phyloP scores from a whole-genome alignment of 2,113 vertebrate genomes.

The Pelmatolapia mariae region DNA sequence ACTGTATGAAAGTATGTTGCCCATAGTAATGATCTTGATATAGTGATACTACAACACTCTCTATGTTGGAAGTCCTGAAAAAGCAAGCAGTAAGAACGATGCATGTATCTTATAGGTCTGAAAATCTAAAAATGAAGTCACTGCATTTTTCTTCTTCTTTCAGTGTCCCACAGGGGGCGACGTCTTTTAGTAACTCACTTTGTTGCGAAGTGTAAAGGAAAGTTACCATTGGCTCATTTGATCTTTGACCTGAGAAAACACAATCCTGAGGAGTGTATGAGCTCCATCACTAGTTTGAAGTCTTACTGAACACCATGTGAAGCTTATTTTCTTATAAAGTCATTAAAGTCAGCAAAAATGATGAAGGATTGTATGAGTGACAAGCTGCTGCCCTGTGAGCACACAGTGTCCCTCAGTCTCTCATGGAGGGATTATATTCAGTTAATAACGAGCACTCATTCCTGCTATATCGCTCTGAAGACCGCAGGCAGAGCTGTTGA shows the following conservation, averaged over 20 bases:
- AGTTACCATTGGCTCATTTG: rapidly evolving
- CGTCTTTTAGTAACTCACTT: neutral
- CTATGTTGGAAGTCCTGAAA: neutral
- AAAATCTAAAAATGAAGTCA: neutral
- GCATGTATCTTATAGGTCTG: neutral
- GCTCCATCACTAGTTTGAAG: neutral
- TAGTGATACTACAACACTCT: neutral
- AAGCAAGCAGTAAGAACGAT: neutral
- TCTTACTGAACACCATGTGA: neutral
- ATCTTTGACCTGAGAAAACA: neutral
- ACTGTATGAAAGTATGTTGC: neutral
- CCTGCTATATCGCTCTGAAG: neutral
- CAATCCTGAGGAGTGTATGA: neutral
- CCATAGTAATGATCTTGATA: neutral
- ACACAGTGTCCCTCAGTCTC: neutral
- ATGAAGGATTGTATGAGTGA: neutral
- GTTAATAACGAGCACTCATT: neutral
- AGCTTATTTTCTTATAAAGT: neutral
- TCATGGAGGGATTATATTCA: neutral
- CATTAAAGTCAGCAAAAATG: neutral
- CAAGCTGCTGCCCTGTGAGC: neutral
- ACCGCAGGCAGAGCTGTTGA: neutral
- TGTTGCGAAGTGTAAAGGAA: neutral
- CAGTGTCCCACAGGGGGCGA: neutral
- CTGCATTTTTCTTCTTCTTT: neutral